Evolutionary conservation across 2,888 invertebrate species (phyloP), one percentile per base, ranked within the genome.

Genomic region (Caenorhabditis parvicauda): DNA sequence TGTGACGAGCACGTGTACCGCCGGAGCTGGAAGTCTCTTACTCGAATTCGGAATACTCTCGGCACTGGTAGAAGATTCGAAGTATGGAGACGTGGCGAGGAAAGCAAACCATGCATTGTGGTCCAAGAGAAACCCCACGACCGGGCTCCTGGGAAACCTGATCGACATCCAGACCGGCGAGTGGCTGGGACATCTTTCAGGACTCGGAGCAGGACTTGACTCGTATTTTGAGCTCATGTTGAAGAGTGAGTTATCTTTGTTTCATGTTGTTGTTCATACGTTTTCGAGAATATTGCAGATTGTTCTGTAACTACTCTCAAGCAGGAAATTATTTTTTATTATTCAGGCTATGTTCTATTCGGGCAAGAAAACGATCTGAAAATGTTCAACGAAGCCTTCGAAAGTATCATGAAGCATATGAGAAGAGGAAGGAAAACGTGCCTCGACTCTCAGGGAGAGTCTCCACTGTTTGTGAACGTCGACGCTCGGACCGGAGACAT

Each of bases 391-490:
- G 85, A 86, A 67, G 83, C 85, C 1, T 86, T 87, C 73, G 82
- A 82, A 45, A 82, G 82, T 17, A 86, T 87, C 55, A 85, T 86
- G 72, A 83, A 83, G 64, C 85, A 86, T 72, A 82, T 86, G 82
- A 81, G 87, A 51, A 82, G 84, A 79, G 87, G 87, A 24, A 37
- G 66, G n/a, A 25, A 24, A 4, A 49, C 28, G 0, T 71, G 67
- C 48, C 28, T 71, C 76, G 82, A 55, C 46, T 86, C 86, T 3
- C 77, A 77, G 46, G 87, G 87, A 3, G 85, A 85, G 67, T 86
- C 86, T 69, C 87, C 87, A 6, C 79, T 87, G 7, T 87, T 86
- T 81, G 86, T 87, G 2, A 88, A 87, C 82, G 87, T 87, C 1
- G 85, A 88, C 72, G 86, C 87, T 86, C 82, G 84, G 50, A 86